A percentile compares a stretch with the other conserved stretches of the same genome.
phyloP scores from a whole-genome alignment of 2,888 invertebrate species.

The Trileptium ribeirensis region DNA sequence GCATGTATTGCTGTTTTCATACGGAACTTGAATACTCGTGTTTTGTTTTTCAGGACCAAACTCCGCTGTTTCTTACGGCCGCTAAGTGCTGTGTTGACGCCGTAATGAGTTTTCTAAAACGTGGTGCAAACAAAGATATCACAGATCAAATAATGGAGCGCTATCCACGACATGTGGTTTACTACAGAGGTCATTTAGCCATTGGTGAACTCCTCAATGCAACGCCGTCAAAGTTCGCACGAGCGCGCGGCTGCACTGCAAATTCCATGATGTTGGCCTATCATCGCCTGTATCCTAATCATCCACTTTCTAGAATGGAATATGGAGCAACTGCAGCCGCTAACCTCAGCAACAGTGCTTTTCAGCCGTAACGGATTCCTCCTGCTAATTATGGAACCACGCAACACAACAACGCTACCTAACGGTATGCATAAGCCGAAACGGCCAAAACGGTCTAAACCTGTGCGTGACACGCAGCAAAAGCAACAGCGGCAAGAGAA shows the following conservation, averaged over 20 bases:
- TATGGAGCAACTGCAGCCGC: neutral
- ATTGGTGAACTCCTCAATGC: slow-evolving; percentile 76
- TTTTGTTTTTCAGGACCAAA: slow-evolving; percentile 74
- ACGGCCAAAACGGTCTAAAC: slow-evolving; percentile 22
- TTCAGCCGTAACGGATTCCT: neutral
- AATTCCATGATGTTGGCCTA: neutral
- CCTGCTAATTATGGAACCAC: neutral
- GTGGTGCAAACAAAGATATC: slow-evolving; percentile 88
- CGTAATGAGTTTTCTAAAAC: slow-evolving; percentile 78
- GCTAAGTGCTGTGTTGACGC: slow-evolving; percentile 88
- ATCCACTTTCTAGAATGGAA: too few species aligned
- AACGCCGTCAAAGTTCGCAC: neutral
- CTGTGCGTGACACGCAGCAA: neutral
- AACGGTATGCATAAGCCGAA: slow-evolving; percentile 9
- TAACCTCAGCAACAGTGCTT: neutral
- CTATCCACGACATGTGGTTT: slow-evolving; percentile 82
- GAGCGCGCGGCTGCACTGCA: neutral
- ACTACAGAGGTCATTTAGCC: slow-evolving; percentile 81
- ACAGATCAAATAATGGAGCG: slow-evolving; percentile 98
- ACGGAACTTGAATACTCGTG: neutral
- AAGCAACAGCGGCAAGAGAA: neutral
- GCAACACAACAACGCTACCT: neutral
- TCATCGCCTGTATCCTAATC: neutral
- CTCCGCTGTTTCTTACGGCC: slow-evolving; percentile 89
- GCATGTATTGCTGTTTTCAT: too few species aligned